Conservation (phyloP, 2,888 invertebrate species). For the Ligdia adustata region DNA sequence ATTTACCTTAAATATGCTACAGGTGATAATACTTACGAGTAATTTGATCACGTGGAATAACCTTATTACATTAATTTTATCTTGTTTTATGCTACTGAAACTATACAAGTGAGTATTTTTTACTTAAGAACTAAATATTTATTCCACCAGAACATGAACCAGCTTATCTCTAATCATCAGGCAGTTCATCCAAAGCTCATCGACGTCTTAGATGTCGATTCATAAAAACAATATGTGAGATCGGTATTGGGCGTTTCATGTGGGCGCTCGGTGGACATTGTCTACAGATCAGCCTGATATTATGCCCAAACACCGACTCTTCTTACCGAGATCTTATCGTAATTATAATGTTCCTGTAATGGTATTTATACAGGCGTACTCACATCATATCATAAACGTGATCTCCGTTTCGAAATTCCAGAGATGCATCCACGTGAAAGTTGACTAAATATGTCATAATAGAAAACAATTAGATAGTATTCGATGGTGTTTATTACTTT, state of each 20-base stretch:
- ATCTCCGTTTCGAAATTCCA: conserved; percentile 36
- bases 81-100: too few relatives aligned
- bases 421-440: conserved; percentile 34
- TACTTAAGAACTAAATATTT: too few relatives aligned
- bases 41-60: too few relatives aligned
- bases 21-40: too few relatives aligned
- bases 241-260: conserved; percentile 70
- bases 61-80: too few relatives aligned
- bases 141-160: too few relatives aligned
- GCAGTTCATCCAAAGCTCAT: conserved; percentile 50
- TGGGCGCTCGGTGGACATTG: conserved; percentile 80
- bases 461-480: conserved; percentile 33
- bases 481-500: conserved; percentile 34
- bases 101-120: too few relatives aligned
- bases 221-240: conserved; percentile 65
- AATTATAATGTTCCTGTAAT: conserved; percentile 80
- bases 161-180: conserved; percentile 37
- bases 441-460: conserved; percentile 39
- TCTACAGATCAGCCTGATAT: conserved; percentile 66
- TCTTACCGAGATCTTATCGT: conserved; percentile 68
- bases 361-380: conserved; percentile 68
- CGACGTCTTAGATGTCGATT: conserved; percentile 61
- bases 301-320: conserved; percentile 66
- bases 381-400: conserved; percentile 33
- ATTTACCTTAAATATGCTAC: too few relatives aligned